Evolutionary conservation across 2,113 vertebrate species (phyloP).

Genomic region (Tor tambroides): DNA sequence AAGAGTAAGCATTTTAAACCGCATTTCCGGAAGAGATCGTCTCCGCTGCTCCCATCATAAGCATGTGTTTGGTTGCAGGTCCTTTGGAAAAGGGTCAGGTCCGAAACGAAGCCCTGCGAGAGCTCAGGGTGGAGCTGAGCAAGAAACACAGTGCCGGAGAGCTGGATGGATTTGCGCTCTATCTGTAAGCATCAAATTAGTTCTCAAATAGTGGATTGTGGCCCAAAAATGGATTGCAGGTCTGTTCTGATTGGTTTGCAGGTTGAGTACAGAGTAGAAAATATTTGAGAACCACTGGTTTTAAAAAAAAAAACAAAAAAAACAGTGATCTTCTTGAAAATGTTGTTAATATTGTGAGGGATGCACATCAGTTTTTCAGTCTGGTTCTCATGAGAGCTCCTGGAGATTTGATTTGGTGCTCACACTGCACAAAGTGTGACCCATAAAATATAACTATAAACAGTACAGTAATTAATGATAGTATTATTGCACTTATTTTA

Average conservation of each 20-base stretch:
- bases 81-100: constrained; percentile 98
- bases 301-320: too few relatives aligned
- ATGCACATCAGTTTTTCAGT: too few relatives aligned
- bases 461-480: too few relatives aligned
- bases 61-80: constrained; percentile 74
- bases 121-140: constrained; percentile 94
- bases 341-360: too few relatives aligned
- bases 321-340: too few relatives aligned
- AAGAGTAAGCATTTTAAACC: constrained; percentile 60
- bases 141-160: constrained; percentile 94
- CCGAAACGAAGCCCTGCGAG: constrained; percentile 93
- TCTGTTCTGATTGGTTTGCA: not conserved
- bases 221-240: not conserved
- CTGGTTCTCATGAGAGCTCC: too few relatives aligned
- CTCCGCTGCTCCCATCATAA: not conserved
- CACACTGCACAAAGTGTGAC: too few relatives aligned
- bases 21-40: not conserved
- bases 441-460: too few relatives aligned
- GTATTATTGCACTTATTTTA: too few relatives aligned
- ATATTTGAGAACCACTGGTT: too few relatives aligned
- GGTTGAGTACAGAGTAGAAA: too few relatives aligned
- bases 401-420: too few relatives aligned
- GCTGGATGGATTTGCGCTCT: constrained; percentile 94
- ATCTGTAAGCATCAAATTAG: constrained; percentile 80
- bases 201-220: not conserved